These are phyloP conservation scores for Lasioglossum villosulum DNA, from an alignment of 2,888 invertebrate genomes.

Conservation along the genomic window DNA sequence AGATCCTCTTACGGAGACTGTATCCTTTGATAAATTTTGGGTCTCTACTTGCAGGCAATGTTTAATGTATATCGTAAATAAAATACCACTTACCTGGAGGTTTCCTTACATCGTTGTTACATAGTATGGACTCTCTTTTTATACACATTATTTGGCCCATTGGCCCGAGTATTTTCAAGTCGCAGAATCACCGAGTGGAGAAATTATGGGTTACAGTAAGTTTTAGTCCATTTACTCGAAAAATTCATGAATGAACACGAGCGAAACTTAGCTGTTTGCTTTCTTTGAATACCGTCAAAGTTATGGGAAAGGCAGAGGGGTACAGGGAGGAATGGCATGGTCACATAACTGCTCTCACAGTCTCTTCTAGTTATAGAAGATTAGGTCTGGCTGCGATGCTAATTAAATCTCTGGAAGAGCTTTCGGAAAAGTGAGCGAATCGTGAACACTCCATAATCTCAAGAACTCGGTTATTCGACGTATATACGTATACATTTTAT, in stretches of 20 bases:
- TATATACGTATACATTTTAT: background rate
- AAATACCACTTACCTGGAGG: background rate
- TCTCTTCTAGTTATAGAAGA: slow-evolving; percentile 96
- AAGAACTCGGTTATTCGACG: background rate
- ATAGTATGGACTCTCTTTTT: slow-evolving; percentile 95
- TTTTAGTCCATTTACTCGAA: slow-evolving; percentile 65
- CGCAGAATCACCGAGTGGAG: slow-evolving; percentile 97
- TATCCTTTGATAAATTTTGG: slow-evolving; percentile 83
- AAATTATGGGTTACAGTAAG: slow-evolving; percentile 99
- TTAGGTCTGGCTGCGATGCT: slow-evolving; percentile 96
- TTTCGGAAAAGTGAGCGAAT: slow-evolving; percentile 94
- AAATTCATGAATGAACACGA: background rate
- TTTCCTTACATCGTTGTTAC: slow-evolving; percentile 50
- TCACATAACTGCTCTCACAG: slow-evolving; percentile 98
- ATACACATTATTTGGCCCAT: slow-evolving; percentile 98
- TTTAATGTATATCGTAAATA: background rate
- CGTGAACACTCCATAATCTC: background rate
- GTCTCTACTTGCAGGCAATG: background rate
- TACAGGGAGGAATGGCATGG: slow-evolving; percentile 99
- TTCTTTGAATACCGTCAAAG: slow-evolving; percentile 85
- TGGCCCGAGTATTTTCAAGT: slow-evolving; percentile 99
- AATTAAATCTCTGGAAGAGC: slow-evolving; percentile 97
- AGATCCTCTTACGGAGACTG: slow-evolving; percentile 98
- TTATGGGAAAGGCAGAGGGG: slow-evolving; percentile 99
- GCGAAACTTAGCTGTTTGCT: slow-evolving; percentile 7